Evolutionary conservation across 2,113 vertebrate species (phyloP), one percentile per base, ranked within the genome.

Genomic region (Pao palembangensis): DNA sequence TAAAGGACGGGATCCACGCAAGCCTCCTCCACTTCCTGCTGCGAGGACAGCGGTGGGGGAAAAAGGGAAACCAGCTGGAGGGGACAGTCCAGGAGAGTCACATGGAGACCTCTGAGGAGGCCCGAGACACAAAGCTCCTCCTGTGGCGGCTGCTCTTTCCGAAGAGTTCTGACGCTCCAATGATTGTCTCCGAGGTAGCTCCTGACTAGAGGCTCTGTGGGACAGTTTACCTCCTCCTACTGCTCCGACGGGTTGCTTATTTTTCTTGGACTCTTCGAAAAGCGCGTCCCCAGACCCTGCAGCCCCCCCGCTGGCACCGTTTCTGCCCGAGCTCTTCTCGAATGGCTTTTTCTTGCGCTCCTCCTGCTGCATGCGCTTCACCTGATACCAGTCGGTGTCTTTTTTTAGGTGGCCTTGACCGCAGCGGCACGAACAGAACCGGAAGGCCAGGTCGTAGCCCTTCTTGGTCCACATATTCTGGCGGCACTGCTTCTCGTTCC

Each of bases 391-490:
- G 88, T 99, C 97, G 0, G 96, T 98, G 90, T 99, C 97, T 73
- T 99, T 99, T 87, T 98, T 98, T 3, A 99, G 76, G 76, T 99
- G 97, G 20, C 97, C 97, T 79, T 98, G 96, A 3, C 96, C 97
- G 0, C 96, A 98, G 44, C 96, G 95, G 81, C 97, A 99, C 50
- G 96, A 98, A 82, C 97, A 99, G 87, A 99, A 99, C 58, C 97
- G 92, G 80, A 99, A 99, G 73, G 97, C 97, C 79, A 98, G 80
- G 85, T 98, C 97, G 0, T 99, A 99, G 53, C 97, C 97, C 74
- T 98, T 99, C 89, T 99, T 99, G 51, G 96, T 99, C 97, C 97
- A 99, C 97, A 99, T 99, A 87, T 99, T 99, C 84, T 99, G 97
- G 54, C 97, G 92, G 85, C 97, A 99, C 86, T 99, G 96, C 86